A percentile compares a stretch with the other conserved stretches of the same genome.
Evolutionary conservation across 2,113 vertebrate species (phyloP).

Genomic region (Heptranchias perlo): DNA sequence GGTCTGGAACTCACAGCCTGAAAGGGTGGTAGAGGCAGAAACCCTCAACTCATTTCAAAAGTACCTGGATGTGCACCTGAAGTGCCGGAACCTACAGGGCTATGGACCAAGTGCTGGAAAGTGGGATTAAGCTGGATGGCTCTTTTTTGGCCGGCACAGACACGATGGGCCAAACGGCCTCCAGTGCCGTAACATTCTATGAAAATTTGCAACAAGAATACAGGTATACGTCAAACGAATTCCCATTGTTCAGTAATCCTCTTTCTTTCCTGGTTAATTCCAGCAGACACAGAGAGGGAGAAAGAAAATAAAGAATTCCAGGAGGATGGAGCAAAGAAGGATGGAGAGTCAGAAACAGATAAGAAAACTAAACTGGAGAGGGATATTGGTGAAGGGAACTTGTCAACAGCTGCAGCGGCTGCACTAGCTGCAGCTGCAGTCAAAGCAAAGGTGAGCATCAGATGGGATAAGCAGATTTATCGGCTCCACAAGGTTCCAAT

Average conservation of each 20-base stretch:
- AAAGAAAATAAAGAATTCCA: conserved; percentile 77
- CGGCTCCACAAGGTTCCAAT: not conserved
- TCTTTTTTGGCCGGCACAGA: too few species aligned
- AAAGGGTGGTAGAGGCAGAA: too few species aligned
- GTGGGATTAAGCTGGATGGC: too few species aligned
- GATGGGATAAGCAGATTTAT: not conserved
- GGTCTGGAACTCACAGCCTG: too few species aligned
- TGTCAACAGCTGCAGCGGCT: conserved; percentile 84
- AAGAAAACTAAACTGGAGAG: conserved; percentile 89
- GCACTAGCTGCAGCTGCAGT: conserved; percentile 87
- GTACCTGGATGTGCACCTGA: too few species aligned
- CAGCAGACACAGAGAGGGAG: conserved; percentile 80
- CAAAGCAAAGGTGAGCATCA: conserved; percentile 78
- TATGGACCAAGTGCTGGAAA: too few species aligned
- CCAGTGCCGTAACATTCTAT: too few species aligned
- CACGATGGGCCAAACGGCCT: too few species aligned
- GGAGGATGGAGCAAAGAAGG: conserved; percentile 73
- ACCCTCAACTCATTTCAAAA: too few species aligned
- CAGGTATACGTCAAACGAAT: not conserved
- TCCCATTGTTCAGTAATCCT: not conserved
- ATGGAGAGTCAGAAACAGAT: conserved; percentile 71
- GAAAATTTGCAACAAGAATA: not conserved
- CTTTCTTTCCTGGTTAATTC: not conserved
- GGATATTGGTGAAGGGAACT: conserved; percentile 88
- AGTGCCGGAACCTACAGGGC: too few species aligned